These are phyloP conservation scores for Caenorhabditis angaria DNA, from an alignment of 2,888 invertebrate genomes.

Conservation along the genomic window DNA sequence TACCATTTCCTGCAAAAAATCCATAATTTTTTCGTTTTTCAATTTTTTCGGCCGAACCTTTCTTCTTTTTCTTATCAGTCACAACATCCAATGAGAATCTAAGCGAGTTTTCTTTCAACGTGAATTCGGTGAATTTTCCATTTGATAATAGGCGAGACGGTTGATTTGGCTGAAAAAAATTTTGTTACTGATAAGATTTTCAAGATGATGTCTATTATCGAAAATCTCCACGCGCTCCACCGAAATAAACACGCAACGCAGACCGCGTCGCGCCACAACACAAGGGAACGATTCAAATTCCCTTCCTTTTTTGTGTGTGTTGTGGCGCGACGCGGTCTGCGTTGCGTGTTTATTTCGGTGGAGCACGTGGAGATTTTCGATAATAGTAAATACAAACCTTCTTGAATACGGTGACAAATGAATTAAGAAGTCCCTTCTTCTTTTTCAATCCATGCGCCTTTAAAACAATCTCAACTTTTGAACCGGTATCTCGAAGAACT, in stretches of 20 bases:
- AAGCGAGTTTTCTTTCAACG: conserved; percentile 58
- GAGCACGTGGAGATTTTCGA: no score
- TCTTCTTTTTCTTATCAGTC: conserved; percentile 65
- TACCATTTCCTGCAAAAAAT: conserved; percentile 48
- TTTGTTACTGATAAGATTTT: not conserved
- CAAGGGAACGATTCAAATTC: no score
- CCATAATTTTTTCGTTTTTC: not conserved
- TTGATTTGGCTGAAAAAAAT: conserved; percentile 57
- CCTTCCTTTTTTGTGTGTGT: no score
- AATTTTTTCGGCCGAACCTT: conserved; percentile 35
- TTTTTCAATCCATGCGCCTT: conserved; percentile 68
- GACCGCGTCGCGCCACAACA: no score
- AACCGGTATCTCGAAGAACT: conserved; percentile 63
- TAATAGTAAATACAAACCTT: conserved; percentile 43
- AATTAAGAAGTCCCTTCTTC: conserved; percentile 55
- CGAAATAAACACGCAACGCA: no score
- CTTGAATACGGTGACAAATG: conserved; percentile 62
- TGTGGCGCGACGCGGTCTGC: no score
- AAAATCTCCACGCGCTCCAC: no score
- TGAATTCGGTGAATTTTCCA: conserved; percentile 65
- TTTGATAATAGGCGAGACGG: conserved; percentile 69
- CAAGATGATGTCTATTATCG: no score
- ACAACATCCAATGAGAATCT: conserved; percentile 59
- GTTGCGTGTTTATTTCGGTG: no score
- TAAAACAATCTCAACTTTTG: conserved; percentile 65